Evolutionary conservation across 2,113 vertebrate species (phyloP), one percentile per base, ranked within the genome.

Genomic region (Festucalex cinctus): DNA sequence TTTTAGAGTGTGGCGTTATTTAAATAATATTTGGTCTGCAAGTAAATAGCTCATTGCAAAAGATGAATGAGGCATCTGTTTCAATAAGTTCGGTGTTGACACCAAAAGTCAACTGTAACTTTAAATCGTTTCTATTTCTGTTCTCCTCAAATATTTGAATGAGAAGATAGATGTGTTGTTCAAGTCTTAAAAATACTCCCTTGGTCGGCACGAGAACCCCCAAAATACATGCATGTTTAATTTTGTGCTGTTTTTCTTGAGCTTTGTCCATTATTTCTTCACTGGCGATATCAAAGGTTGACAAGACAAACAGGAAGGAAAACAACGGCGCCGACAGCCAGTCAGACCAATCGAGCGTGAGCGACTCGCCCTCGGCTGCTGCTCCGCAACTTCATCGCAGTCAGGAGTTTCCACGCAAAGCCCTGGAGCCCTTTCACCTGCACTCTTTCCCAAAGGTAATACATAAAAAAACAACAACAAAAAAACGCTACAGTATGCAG

Each of bases 371-470:
- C 48, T 86, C 89, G 1, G 65, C 88, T 32, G 86, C 71, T 63
- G 79, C 82, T 43, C 88, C 76, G 70, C 82, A 76, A 0, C 81
- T 87, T 0, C 88, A 88, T 68, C 88, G 86, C 73, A 87, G 86
- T 63, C 88, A 88, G 80, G 89, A 90, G 78, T 83, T 89, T 77
- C 88, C 83, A 65, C 87, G 83, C 73, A 90, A 88, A 68, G 76
- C 71, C 1, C 83, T 85, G 79, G 91, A 92, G 73, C 86, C 86
- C 0, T 92, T 91, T 79, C 90, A 92, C 69, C 84, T 91, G 66
- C 86, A 89, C 75, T 81, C 83, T 69, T 90, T 91, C 76, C 90
- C 91, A 58, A 90, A 90, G 89, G 89, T 90, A 86, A 26, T 24
- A 1, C 19, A 32, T 9, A 20, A 22, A 61, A 73, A 37, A 36